phyloP scores from a whole-genome alignment of 2,888 invertebrate species.

The Malachius bipustulatus region DNA sequence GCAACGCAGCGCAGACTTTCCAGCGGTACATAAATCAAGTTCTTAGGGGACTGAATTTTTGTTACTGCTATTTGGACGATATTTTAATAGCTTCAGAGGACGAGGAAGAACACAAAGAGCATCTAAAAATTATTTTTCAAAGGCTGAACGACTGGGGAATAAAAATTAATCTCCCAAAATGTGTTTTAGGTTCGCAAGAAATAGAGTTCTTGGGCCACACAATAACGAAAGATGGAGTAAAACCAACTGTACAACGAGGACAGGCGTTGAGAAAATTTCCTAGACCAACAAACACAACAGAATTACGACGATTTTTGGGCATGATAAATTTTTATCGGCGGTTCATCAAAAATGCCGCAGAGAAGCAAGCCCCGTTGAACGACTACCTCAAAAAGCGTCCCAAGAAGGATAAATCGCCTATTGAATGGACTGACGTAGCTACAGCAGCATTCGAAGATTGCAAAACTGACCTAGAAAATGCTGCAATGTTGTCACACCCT shows the following conservation, averaged over 20 bases:
- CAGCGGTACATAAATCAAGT: constrained; percentile 12
- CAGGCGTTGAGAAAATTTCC: background rate
- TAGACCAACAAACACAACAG: background rate
- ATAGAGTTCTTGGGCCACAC: constrained; percentile 22
- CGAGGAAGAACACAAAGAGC: background rate
- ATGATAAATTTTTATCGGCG: no score
- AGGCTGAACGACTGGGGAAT: constrained; percentile 17
- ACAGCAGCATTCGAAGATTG: constrained; percentile 12
- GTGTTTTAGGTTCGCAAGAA: constrained; percentile 18
- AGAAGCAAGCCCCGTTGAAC: background rate
- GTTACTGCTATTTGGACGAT: constrained; percentile 11
- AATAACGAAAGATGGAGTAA: constrained; percentile 17
- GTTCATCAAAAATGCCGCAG: background rate
- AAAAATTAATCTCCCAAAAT: constrained; percentile 21
- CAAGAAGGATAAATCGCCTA: background rate
- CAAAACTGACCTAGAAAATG: constrained; percentile 11
- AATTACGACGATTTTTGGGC: no score
- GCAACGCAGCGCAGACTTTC: constrained; percentile 14
- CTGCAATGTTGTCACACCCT: constrained; percentile 14
- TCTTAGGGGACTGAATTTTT: constrained; percentile 8
- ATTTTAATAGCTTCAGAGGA: constrained; percentile 8
- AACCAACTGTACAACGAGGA: constrained; percentile 6
- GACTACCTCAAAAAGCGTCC: no score
- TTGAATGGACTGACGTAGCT: constrained; percentile 15
- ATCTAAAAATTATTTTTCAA: constrained; percentile 10